Percentiles rank a stretch among this genome's conserved stretches.
These are phyloP conservation scores for Nothobranchius furzeri DNA, from an alignment of 2,113 vertebrate genomes.

Conservation along the genomic window DNA sequence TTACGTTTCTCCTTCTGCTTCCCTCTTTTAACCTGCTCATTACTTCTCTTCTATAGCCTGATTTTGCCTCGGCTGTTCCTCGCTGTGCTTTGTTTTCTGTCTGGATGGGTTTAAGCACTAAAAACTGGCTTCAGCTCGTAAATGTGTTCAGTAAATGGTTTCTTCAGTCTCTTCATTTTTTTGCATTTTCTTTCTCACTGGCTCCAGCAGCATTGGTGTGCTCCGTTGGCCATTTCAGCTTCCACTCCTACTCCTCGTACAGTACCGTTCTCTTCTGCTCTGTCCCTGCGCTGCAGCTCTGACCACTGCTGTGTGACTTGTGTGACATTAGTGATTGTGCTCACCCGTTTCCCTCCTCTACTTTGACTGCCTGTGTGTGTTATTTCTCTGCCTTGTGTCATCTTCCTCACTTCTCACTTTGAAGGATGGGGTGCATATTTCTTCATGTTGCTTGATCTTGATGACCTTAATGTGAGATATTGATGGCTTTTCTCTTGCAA, in stretches of 20 bases:
- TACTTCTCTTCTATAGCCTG: conserved; percentile 49
- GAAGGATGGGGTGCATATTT: conserved; percentile 49
- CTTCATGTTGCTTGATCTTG: conserved; percentile 48
- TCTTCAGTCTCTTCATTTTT: conserved; percentile 41
- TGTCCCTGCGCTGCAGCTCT: conserved; percentile 57
- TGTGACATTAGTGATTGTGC: conserved; percentile 67
- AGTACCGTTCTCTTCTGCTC: conserved; percentile 57
- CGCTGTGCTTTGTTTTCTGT: conserved; percentile 33
- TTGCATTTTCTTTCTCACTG: conserved; percentile 59
- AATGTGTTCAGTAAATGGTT: conserved; percentile 53
- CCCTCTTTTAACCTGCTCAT: conserved; percentile 12
- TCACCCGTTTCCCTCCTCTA: conserved; percentile 57
- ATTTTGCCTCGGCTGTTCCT: conserved; percentile 28
- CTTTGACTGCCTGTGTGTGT: conserved; percentile 58
- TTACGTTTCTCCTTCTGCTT: conserved; percentile 51
- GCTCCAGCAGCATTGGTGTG: conserved; percentile 66
- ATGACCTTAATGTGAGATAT: conserved; percentile 60
- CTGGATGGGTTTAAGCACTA: conserved; percentile 23
- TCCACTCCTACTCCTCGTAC: conserved; percentile 49
- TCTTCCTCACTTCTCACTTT: conserved; percentile 41
- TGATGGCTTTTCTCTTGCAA: conserved; percentile 57
- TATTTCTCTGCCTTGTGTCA: conserved; percentile 57
- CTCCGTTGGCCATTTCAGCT: conserved; percentile 66
- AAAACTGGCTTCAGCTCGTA: conserved; percentile 33
- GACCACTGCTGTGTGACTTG: conserved; percentile 60